Percentiles rank a stretch among this genome's conserved stretches.
These are phyloP conservation scores for Andinoacara biseriatus DNA, from an alignment of 2,113 vertebrate species.

Conservation along the genomic window DNA sequence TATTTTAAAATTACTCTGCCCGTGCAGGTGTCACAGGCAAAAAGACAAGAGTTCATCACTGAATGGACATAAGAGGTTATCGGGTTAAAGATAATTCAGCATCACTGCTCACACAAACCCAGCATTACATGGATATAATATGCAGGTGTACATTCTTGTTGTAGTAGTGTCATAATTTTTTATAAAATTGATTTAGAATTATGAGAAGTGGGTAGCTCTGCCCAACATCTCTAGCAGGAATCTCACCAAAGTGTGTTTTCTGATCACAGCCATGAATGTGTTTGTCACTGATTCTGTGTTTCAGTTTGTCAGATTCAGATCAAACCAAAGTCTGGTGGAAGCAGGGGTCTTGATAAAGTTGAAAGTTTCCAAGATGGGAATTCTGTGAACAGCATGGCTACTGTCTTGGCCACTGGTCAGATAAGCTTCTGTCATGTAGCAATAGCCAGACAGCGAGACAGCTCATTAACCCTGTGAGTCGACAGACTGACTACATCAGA, in stretches of 20 bases:
- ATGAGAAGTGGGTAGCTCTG: neutral
- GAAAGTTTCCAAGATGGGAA: conserved; percentile 21
- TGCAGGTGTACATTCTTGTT: neutral
- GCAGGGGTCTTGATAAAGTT: conserved; percentile 21
- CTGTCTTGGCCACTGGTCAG: conserved; percentile 32
- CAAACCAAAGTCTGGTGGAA: neutral
- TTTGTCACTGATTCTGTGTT: neutral
- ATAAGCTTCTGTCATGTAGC: conserved; percentile 36
- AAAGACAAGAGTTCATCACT: neutral
- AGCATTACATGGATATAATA: conserved; percentile 6
- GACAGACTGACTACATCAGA: conserved; percentile 41
- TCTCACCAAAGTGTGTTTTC: neutral
- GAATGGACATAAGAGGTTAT: neutral
- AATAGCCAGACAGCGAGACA: conserved; percentile 30
- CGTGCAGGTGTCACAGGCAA: neutral
- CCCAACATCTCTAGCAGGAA: neutral
- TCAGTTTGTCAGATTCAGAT: neutral
- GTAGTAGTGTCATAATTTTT: neutral
- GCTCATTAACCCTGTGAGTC: conserved; percentile 26
- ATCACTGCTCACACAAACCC: neutral
- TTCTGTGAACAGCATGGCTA: conserved; percentile 35
- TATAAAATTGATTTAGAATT: neutral
- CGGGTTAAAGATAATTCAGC: neutral
- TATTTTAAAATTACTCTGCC: neutral
- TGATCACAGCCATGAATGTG: neutral